Base-by-base conservation (phyloP, 2,888 invertebrate species). In the Hypsopygia costalis region DNA sequence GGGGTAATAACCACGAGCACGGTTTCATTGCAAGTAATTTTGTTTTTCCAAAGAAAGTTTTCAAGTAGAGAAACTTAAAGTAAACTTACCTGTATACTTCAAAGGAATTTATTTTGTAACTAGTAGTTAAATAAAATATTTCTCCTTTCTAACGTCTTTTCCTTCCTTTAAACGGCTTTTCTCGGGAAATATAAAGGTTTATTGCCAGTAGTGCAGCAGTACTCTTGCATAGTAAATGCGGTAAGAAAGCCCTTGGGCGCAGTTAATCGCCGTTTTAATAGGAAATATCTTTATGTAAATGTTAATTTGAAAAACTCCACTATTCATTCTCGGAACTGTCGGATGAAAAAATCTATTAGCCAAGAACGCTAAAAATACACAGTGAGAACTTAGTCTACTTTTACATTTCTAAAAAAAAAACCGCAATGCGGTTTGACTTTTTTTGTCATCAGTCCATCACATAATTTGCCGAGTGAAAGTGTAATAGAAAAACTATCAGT, bases 241-340 rank as follows among this genome's bases (percentile, higher is more conserved):
- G 31, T 25, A 11, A 31, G 16, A 34, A 27, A 12, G 12, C 66
- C 52, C 62, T 16, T 4, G 65, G 58, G 69, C 47, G 49, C 57
- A 62, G 62, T 74, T 65, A 70, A 71, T 67, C 56, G 61, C 58
- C 65, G 45, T 69, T 68, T 67, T 68, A 73, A 75, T 73, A 16
- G 71, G 64, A 67, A 67, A 70, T 65, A 67, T 70, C 62, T 73
- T 72, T 69, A 70, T 67, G 63, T 62, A 69, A 72, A 75, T 75
- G 73, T 73, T 73, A 72, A 77, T 75, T 73, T 46, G 45, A 58
- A 69, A 69, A 69, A 70, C 59, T 59, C 51, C 44, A 49, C 52
- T 56, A 56, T 63, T 66, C 62, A 62, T 63, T 69, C 60, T 49
- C 51, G 47, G 58, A 52, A 43, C 58, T 52, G 56, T 58, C 58